Percentiles rank a stretch among this genome's conserved stretches.
phyloP scores from a whole-genome alignment of 1,140 invertebrate genomes.

The Ridgeia piscesae region DNA sequence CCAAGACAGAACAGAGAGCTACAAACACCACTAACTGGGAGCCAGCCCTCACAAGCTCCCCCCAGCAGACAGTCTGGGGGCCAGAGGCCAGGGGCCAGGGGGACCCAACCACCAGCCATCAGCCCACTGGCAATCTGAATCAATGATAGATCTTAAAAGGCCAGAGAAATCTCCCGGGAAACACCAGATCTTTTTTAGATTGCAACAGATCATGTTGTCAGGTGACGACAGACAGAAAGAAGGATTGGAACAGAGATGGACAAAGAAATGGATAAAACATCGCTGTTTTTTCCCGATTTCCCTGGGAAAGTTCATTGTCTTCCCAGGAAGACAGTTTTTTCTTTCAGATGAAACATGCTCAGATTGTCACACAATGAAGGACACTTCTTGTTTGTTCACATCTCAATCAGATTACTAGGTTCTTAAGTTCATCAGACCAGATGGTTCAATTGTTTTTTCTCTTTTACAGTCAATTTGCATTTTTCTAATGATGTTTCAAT shows the following conservation, averaged over 20 bases:
- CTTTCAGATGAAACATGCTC: too few species aligned
- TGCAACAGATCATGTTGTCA: background rate
- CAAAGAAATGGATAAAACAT: background rate
- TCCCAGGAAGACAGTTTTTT: too few species aligned
- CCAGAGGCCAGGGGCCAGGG: background rate
- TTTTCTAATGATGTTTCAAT: too few species aligned
- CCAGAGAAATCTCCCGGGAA: background rate
- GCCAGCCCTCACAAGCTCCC: background rate
- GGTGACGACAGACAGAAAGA: background rate
- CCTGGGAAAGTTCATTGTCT: background rate
- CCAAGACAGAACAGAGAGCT: background rate
- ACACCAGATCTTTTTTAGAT: background rate
- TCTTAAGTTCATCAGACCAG: too few species aligned
- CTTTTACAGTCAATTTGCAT: too few species aligned
- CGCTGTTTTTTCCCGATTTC: background rate
- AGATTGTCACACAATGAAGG: too few species aligned
- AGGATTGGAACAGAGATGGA: background rate
- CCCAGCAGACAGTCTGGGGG: background rate
- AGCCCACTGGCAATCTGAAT: background rate
- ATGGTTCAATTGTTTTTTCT: too few species aligned
- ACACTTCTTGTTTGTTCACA: too few species aligned
- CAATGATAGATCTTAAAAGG: conserved; percentile 6
- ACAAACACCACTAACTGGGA: background rate
- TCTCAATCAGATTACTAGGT: too few species aligned
- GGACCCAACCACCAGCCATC: background rate